These are phyloP conservation scores for Phalacrocorax pelagicus DNA, from an alignment of 2,113 vertebrate genomes.

Conservation along the genomic window DNA sequence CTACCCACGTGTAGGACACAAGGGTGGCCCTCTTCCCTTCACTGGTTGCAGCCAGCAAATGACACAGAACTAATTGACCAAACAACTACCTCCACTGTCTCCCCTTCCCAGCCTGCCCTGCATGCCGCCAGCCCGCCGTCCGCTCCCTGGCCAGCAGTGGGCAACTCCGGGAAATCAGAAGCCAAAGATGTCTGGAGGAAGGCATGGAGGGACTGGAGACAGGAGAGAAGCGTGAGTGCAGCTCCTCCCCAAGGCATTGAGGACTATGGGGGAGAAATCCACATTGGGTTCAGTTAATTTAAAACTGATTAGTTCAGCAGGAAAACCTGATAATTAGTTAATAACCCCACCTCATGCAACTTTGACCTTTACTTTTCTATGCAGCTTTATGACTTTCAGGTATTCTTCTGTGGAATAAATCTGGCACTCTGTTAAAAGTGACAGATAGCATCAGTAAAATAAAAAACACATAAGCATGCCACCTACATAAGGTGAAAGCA, in stretches of 20 bases:
- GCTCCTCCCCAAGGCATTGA: neutral
- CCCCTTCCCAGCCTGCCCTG: fast-evolving
- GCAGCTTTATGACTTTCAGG: neutral
- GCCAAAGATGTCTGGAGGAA: neutral
- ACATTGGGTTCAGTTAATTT: neutral
- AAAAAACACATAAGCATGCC: neutral
- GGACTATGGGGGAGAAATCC: neutral
- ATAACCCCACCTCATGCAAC: neutral
- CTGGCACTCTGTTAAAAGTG: neutral
- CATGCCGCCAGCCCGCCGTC: fast-evolving
- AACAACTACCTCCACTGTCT: neutral
- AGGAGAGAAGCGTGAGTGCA: neutral
- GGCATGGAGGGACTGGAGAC: neutral
- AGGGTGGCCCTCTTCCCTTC: neutral
- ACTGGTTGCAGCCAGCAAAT: fast-evolving
- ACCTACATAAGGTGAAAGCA: neutral
- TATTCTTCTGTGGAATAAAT: neutral
- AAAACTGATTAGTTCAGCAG: neutral
- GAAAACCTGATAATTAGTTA: neutral
- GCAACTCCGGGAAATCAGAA: neutral
- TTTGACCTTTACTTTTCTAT: neutral
- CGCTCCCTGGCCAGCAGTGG: fast-evolving
- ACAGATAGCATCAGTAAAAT: neutral
- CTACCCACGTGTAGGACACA: fast-evolving
- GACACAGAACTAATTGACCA: neutral